Evolutionary conservation across 2,797 vertebrate species (phyloP), one percentile per base, ranked within the genome.

Genomic region (Phylloscopus collybita): DNA sequence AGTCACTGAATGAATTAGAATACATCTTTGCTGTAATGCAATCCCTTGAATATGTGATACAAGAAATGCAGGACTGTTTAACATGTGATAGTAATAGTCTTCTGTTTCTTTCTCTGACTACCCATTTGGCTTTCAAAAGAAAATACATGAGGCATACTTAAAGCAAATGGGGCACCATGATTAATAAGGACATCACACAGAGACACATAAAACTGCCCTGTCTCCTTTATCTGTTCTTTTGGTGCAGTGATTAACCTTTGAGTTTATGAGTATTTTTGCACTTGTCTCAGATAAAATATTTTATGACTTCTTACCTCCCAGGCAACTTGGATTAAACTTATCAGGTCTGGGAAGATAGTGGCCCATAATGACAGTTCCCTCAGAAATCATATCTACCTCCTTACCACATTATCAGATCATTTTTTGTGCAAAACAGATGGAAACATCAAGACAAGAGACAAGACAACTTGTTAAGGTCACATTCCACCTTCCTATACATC

Each of bases 181-280:
- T 98, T 98, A 98, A 98, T 98, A 98, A 97, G 95, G 84, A 94
- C 88, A 95, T 96, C 90, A 96, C 53, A 93, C 57, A 87, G 95
- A 96, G 92, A 95, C 95, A 86, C 90, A 96, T 98, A 97, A 98
- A 98, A 96, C 92, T 96, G 92, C 90, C 97, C 96, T 89, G 42
- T 98, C 96, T 98, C 97, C 97, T 98, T 98, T 97, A 96, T 98
- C 95, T 97, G 91, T 96, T 98, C 97, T 97, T 97, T 97, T 96
- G 95, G 88, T 91, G 96, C 93, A 97, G 97, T 97, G 96, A 98
- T 98, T 98, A 98, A 98, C 98, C 98, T 98, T 98, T 98, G 97
- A 96, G 94, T 98, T 98, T 98, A 98, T 98, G 98, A 97, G 96
- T 97, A 98, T 94, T 98, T 98, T 98, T 97, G 91, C 96, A 97